Percentiles rank a stretch among this genome's conserved stretches.
phyloP scores from a whole-genome alignment of 2,113 vertebrate species.

The Piprites chloris region DNA sequence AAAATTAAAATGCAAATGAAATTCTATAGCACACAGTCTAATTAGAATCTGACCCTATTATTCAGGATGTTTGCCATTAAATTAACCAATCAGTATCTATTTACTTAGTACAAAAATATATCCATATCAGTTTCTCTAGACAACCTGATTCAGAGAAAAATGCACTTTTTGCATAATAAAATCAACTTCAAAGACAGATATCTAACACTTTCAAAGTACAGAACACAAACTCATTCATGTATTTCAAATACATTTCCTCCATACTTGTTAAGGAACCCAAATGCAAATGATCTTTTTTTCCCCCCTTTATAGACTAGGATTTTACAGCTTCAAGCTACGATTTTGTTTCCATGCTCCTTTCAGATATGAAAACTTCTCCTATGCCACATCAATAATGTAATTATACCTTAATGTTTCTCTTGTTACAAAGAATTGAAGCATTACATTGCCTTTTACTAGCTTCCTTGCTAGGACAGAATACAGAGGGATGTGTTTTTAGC shows the following conservation, averaged over 20 bases:
- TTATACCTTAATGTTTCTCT: conserved; percentile 44
- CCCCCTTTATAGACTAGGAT: background rate
- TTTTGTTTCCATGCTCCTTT: conserved; percentile 20
- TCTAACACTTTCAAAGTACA: background rate
- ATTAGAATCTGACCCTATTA: background rate
- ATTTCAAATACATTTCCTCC: background rate
- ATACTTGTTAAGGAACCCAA: background rate
- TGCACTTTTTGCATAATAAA: background rate
- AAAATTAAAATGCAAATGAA: background rate
- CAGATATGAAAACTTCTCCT: conserved; percentile 5
- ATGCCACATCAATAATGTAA: conserved; percentile 5
- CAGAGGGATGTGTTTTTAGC: conserved; percentile 58
- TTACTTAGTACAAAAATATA: background rate
- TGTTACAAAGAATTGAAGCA: conserved; percentile 44
- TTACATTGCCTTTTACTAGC: conserved; percentile 23
- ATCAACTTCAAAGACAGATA: background rate
- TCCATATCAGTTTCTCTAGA: background rate
- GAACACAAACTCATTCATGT: background rate
- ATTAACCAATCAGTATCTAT: background rate
- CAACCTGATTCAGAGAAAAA: background rate
- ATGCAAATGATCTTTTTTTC: background rate
- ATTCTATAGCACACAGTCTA: background rate
- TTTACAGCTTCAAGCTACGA: background rate
- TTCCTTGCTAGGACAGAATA: conserved; percentile 37
- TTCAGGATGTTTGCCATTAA: background rate